phyloP scores from a whole-genome alignment of 2,888 invertebrate species.

The Polyommatus icarus region DNA sequence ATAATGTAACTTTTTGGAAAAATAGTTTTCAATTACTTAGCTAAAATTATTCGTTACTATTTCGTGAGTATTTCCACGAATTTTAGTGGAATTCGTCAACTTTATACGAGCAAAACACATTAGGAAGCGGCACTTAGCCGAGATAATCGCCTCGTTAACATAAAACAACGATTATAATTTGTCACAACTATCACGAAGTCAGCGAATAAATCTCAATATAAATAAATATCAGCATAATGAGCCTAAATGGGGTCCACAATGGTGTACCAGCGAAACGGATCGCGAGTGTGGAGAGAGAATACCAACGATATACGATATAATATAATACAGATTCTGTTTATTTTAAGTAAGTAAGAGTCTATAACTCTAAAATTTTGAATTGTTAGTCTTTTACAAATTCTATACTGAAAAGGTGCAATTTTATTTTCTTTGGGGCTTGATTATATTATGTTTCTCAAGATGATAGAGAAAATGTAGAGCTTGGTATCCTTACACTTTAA shows the following conservation, averaged over 20 bases:
- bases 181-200: constrained; percentile 9
- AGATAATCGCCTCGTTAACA: constrained; percentile 12
- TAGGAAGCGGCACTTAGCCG: neutral
- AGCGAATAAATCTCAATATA: constrained; percentile 25
- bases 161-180: constrained; percentile 28
- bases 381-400: no score
- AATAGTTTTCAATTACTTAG: neutral
- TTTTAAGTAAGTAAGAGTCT: no score
- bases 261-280: constrained; percentile 33
- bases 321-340: neutral
- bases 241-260: constrained; percentile 37
- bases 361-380: no score
- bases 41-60: neutral
- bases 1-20: neutral
- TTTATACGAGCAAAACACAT: constrained; percentile 8
- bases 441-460: no score
- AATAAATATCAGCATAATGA: constrained; percentile 37
- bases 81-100: neutral
- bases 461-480: no score
- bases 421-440: no score
- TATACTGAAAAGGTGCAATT: no score
- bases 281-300: neutral
- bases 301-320: constrained; percentile 3
- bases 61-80: neutral
- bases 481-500: no score